Base-by-base conservation (phyloP, 2,797 vertebrate species). In the Gymnocypris eckloni region DNA sequence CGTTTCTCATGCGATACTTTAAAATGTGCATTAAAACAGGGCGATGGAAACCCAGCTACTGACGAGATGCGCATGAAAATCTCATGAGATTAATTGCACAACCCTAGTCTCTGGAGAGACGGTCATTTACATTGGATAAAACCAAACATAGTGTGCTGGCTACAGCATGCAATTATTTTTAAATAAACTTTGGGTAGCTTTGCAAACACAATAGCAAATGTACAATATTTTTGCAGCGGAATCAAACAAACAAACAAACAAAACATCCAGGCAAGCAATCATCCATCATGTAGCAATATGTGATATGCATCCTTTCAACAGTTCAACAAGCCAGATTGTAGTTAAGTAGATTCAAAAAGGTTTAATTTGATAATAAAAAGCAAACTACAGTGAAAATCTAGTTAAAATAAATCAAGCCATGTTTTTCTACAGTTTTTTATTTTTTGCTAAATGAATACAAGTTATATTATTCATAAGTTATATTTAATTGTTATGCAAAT, bases 71-170 rank as follows among this genome's bases (percentile, higher is more conserved):
- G 33, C 33, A 33, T 33, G 2, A 33, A 2, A 33, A 33, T 33
- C 33, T 2, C 33, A 33, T 33, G 33, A 2, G 33, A 33, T 33
- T 33, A 33, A 33, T 33, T 33, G 33, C 33, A 33, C 33, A 33
- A 0, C 33, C 33, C 33, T 33, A 33, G 15, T 80, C 54, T 86
- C 86, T 72, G 16, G 87, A 83, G n/a, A 73, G 87, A 91, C 78
- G 12, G 15, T 13, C 54, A 13, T 80, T 59, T 80, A 79, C 84
- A 37, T 59, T 4, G 22, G 81, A 77, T 39, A 70, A 43, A 77
- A 33, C 64, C 50, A 70, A 82, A 82, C 72, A 83, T 22, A 61
- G 43, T 8, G 54, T 66, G 66, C 10, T 59, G 78, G 25, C 77
- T 37, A 79, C 66, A 61, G 50, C 22, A 18, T 16, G 9, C 0